Evolutionary conservation across 2,113 vertebrate species (phyloP).

Genomic region (Hippocampus zosterae): DNA sequence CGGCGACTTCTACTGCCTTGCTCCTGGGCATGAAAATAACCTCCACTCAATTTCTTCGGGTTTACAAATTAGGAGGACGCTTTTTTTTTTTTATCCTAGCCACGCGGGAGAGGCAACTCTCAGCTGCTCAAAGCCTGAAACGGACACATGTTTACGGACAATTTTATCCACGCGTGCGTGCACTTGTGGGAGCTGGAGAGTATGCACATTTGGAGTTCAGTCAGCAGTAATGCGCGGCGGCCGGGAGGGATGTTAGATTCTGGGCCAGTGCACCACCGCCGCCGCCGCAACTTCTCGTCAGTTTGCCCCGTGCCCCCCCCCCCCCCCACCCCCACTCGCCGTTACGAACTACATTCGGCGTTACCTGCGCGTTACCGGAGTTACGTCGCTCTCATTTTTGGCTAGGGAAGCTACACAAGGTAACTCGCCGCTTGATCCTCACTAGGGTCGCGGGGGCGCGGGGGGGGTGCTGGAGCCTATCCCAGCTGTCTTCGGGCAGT

Average conservation of each 20-base stretch:
- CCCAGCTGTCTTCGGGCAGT: no score
- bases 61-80: not conserved
- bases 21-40: not conserved
- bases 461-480: no score
- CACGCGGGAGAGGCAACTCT: conserved; percentile 41
- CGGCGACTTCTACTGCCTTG: not conserved
- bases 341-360: conserved; percentile 3
- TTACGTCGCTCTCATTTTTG: not conserved
- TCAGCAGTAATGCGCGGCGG: conserved; percentile 42
- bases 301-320: not conserved
- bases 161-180: conserved; percentile 22
- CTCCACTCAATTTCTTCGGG: not conserved
- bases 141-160: conserved; percentile 23
- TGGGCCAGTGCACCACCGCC: conserved; percentile 44
- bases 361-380: conserved; percentile 11
- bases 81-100: conserved; percentile 11
- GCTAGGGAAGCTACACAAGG: no score
- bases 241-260: conserved; percentile 57
- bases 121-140: conserved; percentile 41
- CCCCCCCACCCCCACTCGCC: not conserved
- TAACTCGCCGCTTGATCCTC: no score
- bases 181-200: conserved; percentile 46
- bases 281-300: conserved; percentile 19
- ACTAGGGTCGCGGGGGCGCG: no score
- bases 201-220: conserved; percentile 37